Evolutionary conservation across 2,888 invertebrate species (phyloP), one percentile per base, ranked within the genome.

Genomic region (Prostheceraeus crozeri): DNA sequence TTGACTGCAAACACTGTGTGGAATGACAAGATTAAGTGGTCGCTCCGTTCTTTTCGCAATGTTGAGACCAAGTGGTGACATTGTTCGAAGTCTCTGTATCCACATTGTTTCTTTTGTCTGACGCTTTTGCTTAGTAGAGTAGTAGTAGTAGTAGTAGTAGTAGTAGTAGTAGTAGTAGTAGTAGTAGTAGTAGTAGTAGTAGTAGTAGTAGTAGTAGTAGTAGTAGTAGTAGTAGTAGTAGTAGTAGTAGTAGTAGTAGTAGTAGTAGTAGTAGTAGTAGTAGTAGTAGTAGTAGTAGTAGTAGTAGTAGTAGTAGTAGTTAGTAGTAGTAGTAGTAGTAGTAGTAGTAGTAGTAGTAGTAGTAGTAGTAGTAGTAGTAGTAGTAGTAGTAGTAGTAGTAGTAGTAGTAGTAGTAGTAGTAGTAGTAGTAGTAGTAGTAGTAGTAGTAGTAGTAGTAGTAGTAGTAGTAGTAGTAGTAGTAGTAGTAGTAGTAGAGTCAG

Each of bases 341-440:
- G 56, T 53, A 56, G 56, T 56, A 56, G 56, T 16, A 53, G 56
- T 53, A 56, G 56, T 56, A 54, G 56, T 53, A 56, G 56, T 53
- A 56, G 56, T 56, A 56, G 56, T 23, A 55, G 56, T 53, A 55
- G 53, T 53, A 56, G 56, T 56, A 56, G 56, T 56, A 56, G 56
- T 56, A 56, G 56, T 53, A 56, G 56, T 14, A 56, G 56, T 54
- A 56, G 53, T 56, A 56, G 56, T 56, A 56, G 56, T 56, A 56
- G 56, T 56, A 56, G 56, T 56, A 54, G 56, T 53, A 56, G 56
- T 16, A 56, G 56, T 56, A 56, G 56, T 53, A 56, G 56, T 53
- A 53, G 56, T 14, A 56, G 56, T 56, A 56, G 56, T 56, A 53
- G 56, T 54, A 56, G 56, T 53, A 56, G 53, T 53, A 53, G 56